Conservation (phyloP, 2,113 vertebrate species). For the Rhinolophus sinicus region DNA sequence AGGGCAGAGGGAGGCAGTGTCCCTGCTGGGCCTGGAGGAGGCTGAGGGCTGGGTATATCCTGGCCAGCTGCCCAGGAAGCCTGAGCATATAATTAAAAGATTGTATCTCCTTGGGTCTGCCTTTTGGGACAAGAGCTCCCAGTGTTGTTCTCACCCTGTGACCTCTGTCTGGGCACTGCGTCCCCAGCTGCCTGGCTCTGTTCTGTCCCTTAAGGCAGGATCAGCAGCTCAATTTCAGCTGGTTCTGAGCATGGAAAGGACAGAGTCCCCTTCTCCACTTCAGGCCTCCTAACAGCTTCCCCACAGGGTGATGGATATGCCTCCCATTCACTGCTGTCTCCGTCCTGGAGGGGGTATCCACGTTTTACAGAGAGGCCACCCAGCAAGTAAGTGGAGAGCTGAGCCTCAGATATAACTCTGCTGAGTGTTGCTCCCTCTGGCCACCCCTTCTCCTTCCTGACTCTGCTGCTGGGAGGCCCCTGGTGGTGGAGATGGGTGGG, state of each 20-base stretch:
- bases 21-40: not conserved
- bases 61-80: slow-evolving; percentile 41
- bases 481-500: not conserved
- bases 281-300: not conserved
- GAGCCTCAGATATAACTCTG: not conserved
- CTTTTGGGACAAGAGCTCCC: slow-evolving; percentile 4
- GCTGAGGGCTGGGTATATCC: not conserved
- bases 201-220: not conserved
- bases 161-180: not conserved
- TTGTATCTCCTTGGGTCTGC: not conserved
- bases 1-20: not conserved
- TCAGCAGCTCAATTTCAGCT: not conserved
- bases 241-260: not conserved
- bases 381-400: not conserved
- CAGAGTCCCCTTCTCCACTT: not conserved
- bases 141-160: not conserved
- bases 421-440: too few species aligned
- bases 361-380: not conserved
- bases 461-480: not conserved
- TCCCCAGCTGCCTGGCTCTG: not conserved
- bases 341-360: not conserved
- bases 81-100: slow-evolving; percentile 43
- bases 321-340: not conserved
- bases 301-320: not conserved
- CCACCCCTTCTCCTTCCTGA: not conserved